Evolutionary conservation across 2,797 vertebrate genomes (phyloP).

Genomic region (Sorex maritimensis): DNA sequence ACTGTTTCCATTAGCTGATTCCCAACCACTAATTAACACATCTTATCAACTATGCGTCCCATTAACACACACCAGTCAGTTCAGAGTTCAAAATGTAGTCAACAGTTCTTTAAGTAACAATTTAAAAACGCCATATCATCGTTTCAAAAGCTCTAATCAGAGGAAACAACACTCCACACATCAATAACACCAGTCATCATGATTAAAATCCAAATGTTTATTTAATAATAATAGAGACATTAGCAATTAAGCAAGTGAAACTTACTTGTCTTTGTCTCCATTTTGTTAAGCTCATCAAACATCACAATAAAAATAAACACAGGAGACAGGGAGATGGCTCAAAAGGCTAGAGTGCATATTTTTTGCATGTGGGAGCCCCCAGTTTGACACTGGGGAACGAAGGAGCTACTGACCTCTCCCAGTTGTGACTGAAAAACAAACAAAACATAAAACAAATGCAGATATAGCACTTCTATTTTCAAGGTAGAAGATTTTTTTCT

Average conservation of each 20-base stretch:
- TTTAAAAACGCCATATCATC: neutral
- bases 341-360: too few relatives aligned
- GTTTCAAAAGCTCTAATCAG: constrained; percentile 11
- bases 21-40: neutral
- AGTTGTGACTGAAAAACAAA: too few relatives aligned
- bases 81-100: neutral
- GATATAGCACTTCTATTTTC: too few relatives aligned
- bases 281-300: neutral
- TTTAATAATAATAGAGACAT: constrained; percentile 22
- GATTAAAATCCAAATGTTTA: constrained; percentile 35
- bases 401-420: too few relatives aligned
- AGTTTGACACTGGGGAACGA: too few relatives aligned
- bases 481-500: neutral
- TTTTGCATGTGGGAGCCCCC: too few relatives aligned
- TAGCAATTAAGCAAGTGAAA: constrained; percentile 47
- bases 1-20: neutral
- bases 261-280: neutral
- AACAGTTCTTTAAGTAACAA: neutral
- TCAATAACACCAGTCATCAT: neutral
- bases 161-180: neutral
- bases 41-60: neutral
- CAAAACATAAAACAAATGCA: too few relatives aligned
- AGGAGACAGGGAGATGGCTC: too few relatives aligned
- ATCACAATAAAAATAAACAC: neutral
- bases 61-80: neutral